A percentile compares a stretch with the other conserved stretches of the same genome.
Evolutionary conservation across 23 tunicate genomes (phyloP).

Genomic region (Ciona savignyi): DNA sequence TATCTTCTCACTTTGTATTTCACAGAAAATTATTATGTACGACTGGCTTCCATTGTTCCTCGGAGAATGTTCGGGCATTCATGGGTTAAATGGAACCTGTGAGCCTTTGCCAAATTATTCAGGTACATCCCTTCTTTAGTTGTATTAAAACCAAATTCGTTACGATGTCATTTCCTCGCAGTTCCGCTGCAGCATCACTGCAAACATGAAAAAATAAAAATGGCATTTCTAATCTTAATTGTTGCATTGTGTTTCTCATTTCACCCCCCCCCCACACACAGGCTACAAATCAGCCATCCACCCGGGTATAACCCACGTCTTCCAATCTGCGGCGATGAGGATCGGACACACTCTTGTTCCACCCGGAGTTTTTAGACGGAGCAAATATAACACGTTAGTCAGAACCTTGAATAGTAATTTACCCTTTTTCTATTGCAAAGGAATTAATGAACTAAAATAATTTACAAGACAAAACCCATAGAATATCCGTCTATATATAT

Average conservation of each 20-base stretch:
- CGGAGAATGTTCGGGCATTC: constrained; percentile 29
- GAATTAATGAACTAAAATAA: too few relatives aligned
- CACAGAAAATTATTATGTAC: constrained; percentile 67
- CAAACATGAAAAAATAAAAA: too few relatives aligned
- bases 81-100: neutral
- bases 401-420: too few relatives aligned
- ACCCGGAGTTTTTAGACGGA: constrained; percentile 64
- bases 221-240: too few relatives aligned
- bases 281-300: constrained; percentile 66
- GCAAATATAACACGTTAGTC: constrained; percentile 18
- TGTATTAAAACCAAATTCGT: too few relatives aligned
- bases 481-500: too few relatives aligned
- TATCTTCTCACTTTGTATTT: neutral
- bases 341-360: constrained; percentile 68
- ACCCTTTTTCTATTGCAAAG: too few relatives aligned
- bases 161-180: too few relatives aligned
- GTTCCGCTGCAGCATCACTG: too few relatives aligned
- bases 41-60: constrained; percentile 80
- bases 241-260: neutral
- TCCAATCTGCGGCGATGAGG: constrained; percentile 70
- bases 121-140: too few relatives aligned
- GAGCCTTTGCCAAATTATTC: neutral
- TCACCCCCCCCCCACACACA: neutral
- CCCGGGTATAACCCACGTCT: constrained; percentile 57
- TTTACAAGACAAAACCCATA: too few relatives aligned